Conservation (phyloP, 1,140 invertebrate species). For the Drosophila cardini region DNA sequence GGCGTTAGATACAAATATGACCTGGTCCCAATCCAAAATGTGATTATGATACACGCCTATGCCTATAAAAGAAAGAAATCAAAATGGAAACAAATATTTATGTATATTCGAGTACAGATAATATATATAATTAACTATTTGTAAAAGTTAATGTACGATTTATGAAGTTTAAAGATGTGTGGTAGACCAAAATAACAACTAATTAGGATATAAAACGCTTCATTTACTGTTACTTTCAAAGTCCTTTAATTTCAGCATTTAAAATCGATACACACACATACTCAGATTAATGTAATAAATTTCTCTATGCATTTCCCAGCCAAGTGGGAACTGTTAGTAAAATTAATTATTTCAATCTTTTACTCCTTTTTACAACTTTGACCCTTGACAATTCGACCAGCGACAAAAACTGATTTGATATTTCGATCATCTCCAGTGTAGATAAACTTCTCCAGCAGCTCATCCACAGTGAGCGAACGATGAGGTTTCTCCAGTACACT, state of each 20-base stretch:
- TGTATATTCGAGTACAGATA: slow-evolving; percentile 35
- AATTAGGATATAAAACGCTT: slow-evolving; percentile 39
- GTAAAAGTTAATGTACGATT: slow-evolving; percentile 15
- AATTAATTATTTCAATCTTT: slow-evolving; percentile 27
- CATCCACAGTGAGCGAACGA: slow-evolving; percentile 68
- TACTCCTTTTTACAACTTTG: slow-evolving; percentile 8
- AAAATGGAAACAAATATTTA: slow-evolving; percentile 36
- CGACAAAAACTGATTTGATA: slow-evolving; percentile 91
- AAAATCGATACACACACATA: slow-evolving; percentile 33
- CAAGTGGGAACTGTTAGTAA: slow-evolving; percentile 54
- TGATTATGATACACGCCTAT: slow-evolving; percentile 66
- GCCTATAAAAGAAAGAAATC: slow-evolving; percentile 9
- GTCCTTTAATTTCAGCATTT: slow-evolving; percentile 45
- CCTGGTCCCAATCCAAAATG: slow-evolving; percentile 65
- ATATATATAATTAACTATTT: slow-evolving; percentile 46
- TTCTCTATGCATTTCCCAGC: slow-evolving; percentile 46
- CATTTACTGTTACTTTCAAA: slow-evolving; percentile 39
- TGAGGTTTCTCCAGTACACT: slow-evolving; percentile 85
- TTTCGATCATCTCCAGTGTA: slow-evolving; percentile 94
- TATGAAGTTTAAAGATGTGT: slow-evolving; percentile 20
- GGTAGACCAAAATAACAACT: slow-evolving; percentile 38
- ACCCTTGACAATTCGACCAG: slow-evolving; percentile 87
- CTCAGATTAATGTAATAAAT: slow-evolving; percentile 7
- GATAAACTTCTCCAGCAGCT: slow-evolving; percentile 92
- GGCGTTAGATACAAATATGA: slow-evolving; percentile 40